Percentiles rank a stretch among this genome's conserved stretches.
Evolutionary conservation across 2,888 invertebrate species (phyloP).

Genomic region (Drosophila affinis): DNA sequence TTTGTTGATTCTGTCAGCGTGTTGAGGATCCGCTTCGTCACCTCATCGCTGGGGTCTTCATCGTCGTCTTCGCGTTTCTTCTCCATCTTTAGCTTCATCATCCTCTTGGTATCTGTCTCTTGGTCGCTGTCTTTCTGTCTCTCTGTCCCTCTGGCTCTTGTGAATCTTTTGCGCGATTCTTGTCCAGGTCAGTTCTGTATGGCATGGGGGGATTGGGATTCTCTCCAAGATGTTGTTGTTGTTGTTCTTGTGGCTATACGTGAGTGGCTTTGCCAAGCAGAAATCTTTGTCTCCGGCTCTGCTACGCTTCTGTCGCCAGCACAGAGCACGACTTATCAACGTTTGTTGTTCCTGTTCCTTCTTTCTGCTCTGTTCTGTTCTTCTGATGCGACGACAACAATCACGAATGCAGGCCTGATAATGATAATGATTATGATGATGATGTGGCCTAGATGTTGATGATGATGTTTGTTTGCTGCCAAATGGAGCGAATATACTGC

Average conservation of each 20-base stretch:
- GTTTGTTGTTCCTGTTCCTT: conserved; percentile 25
- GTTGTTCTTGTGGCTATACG: conserved; percentile 42
- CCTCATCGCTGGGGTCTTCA: conserved; percentile 32
- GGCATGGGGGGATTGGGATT: not conserved
- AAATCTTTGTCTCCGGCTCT: conserved; percentile 52
- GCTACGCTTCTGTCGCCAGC: conserved; percentile 50
- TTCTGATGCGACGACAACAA: conserved; percentile 67
- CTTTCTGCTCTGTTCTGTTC: not conserved
- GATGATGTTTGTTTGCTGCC: conserved; percentile 55
- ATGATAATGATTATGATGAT: conserved; percentile 64
- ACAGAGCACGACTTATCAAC: conserved; percentile 66
- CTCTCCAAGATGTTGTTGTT: conserved; percentile 23
- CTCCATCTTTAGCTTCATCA: conserved; percentile 1
- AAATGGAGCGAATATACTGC: conserved; percentile 15
- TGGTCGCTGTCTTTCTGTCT: conserved; percentile 2
- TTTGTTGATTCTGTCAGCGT: conserved; percentile 66
- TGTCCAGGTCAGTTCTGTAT: conserved; percentile 71
- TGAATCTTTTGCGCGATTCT: conserved; percentile 35
- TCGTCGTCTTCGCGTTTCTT: not conserved
- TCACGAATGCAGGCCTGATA: conserved; percentile 65
- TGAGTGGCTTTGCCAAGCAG: conserved; percentile 56
- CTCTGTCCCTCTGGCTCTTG: conserved; percentile 5
- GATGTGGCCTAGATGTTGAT: conserved; percentile 60
- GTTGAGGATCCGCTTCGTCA: conserved; percentile 70
- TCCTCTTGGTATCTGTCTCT: not conserved